phyloP scores from a whole-genome alignment of 2,113 vertebrate species.

The Climacteris rufus region DNA sequence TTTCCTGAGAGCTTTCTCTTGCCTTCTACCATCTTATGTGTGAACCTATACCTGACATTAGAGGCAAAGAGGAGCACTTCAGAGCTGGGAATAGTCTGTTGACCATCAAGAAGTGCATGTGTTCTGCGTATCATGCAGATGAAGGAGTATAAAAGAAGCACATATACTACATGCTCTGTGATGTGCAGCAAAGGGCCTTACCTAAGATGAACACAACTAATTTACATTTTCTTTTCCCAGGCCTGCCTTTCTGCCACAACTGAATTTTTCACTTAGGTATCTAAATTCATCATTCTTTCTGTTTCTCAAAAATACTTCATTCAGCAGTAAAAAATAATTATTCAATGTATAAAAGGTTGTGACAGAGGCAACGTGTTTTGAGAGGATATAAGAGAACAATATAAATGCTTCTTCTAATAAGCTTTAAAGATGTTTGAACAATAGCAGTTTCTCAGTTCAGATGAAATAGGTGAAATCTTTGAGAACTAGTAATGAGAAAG shows the following conservation, averaged over 20 bases:
- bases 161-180: rapidly evolving
- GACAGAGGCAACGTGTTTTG: neutral
- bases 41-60: neutral
- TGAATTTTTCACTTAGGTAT: neutral
- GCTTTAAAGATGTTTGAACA: neutral
- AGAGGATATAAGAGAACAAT: neutral
- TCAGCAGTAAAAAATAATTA: neutral
- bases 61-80: neutral
- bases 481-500: neutral
- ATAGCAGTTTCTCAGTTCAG: neutral
- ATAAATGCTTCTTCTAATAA: neutral
- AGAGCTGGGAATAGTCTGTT: neutral
- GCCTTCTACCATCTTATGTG: neutral
- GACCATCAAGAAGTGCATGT: too few species aligned
- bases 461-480: neutral
- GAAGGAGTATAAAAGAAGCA: neutral
- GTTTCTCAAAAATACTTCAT: neutral
- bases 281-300: neutral
- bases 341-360: neutral
- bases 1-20: neutral
- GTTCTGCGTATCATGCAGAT: neutral
- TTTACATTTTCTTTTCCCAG: neutral
- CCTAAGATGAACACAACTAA: neutral
- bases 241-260: neutral
- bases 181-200: neutral